Evolutionary conservation across 2,113 vertebrate genomes (phyloP).

Genomic region (Ceuthmochares aereus): DNA sequence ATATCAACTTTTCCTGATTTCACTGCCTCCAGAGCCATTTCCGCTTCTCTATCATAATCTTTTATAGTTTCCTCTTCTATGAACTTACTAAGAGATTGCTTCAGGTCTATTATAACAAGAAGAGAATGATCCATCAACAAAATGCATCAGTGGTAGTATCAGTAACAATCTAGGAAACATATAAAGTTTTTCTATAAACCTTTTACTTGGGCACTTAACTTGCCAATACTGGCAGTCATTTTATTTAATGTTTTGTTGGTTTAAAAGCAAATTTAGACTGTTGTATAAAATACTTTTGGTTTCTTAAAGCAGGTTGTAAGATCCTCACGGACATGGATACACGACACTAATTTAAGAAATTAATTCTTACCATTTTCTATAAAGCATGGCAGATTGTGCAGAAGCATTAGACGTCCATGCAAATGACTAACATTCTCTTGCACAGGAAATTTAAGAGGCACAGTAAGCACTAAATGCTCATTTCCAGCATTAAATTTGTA

Average conservation of each 20-base stretch:
- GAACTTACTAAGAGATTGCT: constrained; percentile 83
- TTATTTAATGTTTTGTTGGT: background rate
- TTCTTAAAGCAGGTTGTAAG: background rate
- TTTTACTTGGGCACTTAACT: background rate
- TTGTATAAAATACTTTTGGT: background rate
- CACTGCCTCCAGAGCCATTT: constrained; percentile 86
- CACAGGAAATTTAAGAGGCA: constrained; percentile 89
- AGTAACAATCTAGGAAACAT: background rate
- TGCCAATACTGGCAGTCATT: background rate
- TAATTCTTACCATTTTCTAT: constrained; percentile 86
- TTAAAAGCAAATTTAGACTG: background rate
- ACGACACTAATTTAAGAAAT: background rate
- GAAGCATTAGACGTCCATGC: constrained; percentile 89
- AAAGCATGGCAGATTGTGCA: constrained; percentile 92
- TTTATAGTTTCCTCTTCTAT: constrained; percentile 85
- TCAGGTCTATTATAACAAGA: constrained; percentile 82
- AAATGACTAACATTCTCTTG: constrained; percentile 88
- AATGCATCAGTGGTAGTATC: background rate
- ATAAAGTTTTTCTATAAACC: background rate
- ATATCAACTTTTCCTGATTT: constrained; percentile 82
- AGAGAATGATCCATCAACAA: background rate
- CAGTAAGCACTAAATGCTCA: constrained; percentile 84
- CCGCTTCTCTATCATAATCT: constrained; percentile 88
- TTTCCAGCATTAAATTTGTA: constrained; percentile 87
- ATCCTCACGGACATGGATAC: background rate